Percentiles rank a stretch among this genome's conserved stretches.
Conservation (phyloP, 2,888 invertebrate genomes). For the Meteorus cinctellus region DNA sequence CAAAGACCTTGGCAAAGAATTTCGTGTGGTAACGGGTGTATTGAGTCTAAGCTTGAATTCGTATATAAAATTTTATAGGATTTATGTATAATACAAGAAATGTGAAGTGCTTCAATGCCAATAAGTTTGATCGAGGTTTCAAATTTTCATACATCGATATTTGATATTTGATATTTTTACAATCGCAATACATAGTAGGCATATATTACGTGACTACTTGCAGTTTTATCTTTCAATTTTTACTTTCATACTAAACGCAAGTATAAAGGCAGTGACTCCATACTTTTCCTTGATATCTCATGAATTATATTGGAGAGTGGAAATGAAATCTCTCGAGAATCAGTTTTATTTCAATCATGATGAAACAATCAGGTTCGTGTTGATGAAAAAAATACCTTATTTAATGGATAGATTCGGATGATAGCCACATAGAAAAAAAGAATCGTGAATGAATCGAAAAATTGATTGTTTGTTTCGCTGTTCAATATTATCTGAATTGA, state of each 20-base stretch:
- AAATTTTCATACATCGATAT: neutral
- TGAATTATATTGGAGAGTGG: no score
- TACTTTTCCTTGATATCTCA: no score
- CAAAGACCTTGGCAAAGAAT: conserved; percentile 26
- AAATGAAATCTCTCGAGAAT: neutral
- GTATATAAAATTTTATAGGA: neutral
- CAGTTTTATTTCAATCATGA: neutral
- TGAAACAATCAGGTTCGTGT: neutral
- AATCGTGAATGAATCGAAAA: no score
- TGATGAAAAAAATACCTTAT: neutral
- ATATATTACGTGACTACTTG: neutral
- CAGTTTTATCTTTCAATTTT: neutral
- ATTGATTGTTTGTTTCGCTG: no score
- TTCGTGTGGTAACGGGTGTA: neutral
- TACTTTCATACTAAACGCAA: neutral
- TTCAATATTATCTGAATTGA: neutral
- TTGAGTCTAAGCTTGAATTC: neutral
- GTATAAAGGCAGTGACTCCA: neutral
- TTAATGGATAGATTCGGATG: no score
- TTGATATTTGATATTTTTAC: neutral
- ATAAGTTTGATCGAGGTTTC: conserved; percentile 63
- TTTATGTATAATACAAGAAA: neutral
- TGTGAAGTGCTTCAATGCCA: conserved; percentile 40
- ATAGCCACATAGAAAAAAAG: no score
- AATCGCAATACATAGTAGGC: neutral